These are phyloP conservation scores for Eumerus sabulonum DNA, from an alignment of 2,888 invertebrate species.

Conservation along the genomic window DNA sequence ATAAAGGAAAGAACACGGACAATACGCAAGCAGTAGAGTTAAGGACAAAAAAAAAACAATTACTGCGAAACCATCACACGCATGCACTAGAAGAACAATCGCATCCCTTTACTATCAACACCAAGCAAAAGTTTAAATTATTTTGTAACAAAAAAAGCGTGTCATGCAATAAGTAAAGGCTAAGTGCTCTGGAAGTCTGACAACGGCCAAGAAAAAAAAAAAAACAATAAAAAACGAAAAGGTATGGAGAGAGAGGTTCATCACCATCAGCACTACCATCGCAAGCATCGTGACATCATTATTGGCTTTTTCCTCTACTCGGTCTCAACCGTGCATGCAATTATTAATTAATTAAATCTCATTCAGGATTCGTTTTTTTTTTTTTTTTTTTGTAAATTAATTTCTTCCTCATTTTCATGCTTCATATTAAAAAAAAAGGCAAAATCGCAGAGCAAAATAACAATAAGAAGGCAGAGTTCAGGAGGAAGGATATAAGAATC, in stretches of 20 bases:
- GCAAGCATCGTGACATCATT: too few relatives aligned
- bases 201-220: background rate
- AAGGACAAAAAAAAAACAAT: slow-evolving; percentile 3
- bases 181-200: too few relatives aligned
- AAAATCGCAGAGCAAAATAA: too few relatives aligned
- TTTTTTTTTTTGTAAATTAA: slow-evolving; percentile 3
- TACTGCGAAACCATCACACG: slow-evolving; percentile 7
- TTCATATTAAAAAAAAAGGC: too few relatives aligned
- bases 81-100: background rate
- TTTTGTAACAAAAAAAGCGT: background rate
- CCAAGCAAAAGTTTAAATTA: too few relatives aligned
- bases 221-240: background rate
- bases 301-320: slow-evolving; percentile 2
- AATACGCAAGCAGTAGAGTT: too few relatives aligned
- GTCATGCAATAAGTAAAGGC: too few relatives aligned
- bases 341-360: slow-evolving; percentile 61
- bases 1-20: background rate
- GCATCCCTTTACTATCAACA: background rate
- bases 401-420: background rate
- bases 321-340: slow-evolving; percentile 28
- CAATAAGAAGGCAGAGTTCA: too few relatives aligned
- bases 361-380: slow-evolving; percentile 38
- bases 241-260: slow-evolving; percentile 38
- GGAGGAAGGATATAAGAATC: too few relatives aligned
- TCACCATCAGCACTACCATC: background rate